Conservation (phyloP, 2,113 vertebrate genomes). For the Leptocoma aspasia region DNA sequence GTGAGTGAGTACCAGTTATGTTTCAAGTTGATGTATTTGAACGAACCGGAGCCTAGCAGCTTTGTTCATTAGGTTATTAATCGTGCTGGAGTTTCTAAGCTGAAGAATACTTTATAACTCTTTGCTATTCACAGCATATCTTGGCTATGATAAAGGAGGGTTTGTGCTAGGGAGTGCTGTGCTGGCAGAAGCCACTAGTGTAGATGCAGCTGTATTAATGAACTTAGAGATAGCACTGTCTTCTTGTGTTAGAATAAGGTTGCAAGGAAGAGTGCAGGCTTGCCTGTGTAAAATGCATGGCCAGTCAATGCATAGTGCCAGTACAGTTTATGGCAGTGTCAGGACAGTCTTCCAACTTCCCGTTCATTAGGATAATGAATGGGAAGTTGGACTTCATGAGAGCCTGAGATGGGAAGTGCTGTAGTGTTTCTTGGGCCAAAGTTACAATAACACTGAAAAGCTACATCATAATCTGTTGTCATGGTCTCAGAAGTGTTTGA, state of each 20-base stretch:
- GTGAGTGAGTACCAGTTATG: background rate
- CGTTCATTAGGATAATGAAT: background rate
- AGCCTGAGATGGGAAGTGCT: background rate
- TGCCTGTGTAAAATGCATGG: background rate
- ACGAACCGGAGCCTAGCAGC: rapidly evolving
- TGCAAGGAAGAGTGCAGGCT: background rate
- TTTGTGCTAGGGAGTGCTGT: background rate
- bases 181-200: background rate
- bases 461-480: background rate
- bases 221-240: background rate
- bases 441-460: background rate
- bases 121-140: background rate
- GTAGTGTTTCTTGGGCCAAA: background rate
- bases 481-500: background rate
- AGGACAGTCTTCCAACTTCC: background rate
- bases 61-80: background rate
- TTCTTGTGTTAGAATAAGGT: background rate
- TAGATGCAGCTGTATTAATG: background rate
- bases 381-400: background rate
- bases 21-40: background rate
- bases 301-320: background rate
- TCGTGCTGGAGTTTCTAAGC: rapidly evolving
- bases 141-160: background rate
- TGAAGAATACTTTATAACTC: background rate
- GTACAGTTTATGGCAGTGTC: background rate